Evolutionary conservation across 2,113 vertebrate species (phyloP), one percentile per base, ranked within the genome.

Genomic region (Formicarius rufipectus): DNA sequence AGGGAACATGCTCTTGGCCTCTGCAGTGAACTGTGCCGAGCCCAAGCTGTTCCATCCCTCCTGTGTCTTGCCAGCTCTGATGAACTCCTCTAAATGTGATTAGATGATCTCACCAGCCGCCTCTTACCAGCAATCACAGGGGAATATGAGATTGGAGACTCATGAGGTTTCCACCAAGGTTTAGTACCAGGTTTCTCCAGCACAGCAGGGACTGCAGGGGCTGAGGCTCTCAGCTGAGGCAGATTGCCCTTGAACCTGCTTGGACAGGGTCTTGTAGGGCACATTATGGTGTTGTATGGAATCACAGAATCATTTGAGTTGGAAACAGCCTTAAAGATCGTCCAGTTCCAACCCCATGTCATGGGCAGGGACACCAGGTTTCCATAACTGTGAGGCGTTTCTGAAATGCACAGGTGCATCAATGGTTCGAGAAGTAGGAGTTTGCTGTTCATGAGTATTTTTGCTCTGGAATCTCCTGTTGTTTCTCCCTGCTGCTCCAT

Each of bases 11-110:
- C 66, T 75, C 40, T 53, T 1, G 0, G 27, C 35, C 69, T 39
- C 59, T 56, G 69, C 1, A 0, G 40, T 81, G 93, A 94, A 56
- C 87, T 3, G 0, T 94, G 67, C 52, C 2, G 0, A 2, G 79
- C 62, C 79, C 89, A 90, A 94, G 89, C 93, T 96, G 93, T 90
- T 95, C 72, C 83, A 52, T 60, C 72, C 64, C 58, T 93, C 71
- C 91, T 6, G 18, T 19, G 4, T 47, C 75, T 79, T 6, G 17
- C 89, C 76, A 73, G 76, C 91, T 86, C 68, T 87, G 88, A 90
- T 83, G 75, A 90, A 88, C 80, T 92, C 63, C 63, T 90, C 72
- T 86, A 83, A 82, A 69, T 49, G 66, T 47, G 91, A 94, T 92
- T 68, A 94, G 67, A 52, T 88, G 53, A 90, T 88, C 31, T 94